These are phyloP conservation scores for Dasyurus viverrinus DNA, from an alignment of 2,113 vertebrate genomes.

Conservation along the genomic window DNA sequence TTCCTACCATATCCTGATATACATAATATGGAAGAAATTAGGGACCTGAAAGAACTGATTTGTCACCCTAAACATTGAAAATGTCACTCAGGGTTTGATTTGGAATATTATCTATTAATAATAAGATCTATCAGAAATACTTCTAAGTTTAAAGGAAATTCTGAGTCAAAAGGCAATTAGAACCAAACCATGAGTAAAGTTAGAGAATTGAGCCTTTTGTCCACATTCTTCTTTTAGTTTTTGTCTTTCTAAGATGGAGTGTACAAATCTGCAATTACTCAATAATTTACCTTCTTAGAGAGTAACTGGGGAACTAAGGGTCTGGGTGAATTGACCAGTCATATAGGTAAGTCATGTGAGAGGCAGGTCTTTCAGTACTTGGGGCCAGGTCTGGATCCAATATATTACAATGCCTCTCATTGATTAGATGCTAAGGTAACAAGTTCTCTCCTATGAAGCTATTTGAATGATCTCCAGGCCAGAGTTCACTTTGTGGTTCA, in stretches of 20 bases:
- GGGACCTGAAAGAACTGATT: background rate
- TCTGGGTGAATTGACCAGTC: background rate
- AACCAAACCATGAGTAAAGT: background rate
- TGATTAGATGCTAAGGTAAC: slow-evolving; percentile 19
- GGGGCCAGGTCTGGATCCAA: background rate
- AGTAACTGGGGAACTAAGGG: background rate
- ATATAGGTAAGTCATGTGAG: background rate
- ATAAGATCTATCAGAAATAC: background rate
- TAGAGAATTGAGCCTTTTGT: background rate
- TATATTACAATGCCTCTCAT: background rate
- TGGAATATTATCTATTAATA: background rate
- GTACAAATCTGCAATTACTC: background rate
- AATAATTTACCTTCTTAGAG: background rate
- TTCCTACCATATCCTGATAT: background rate
- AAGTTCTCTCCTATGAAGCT: slow-evolving; percentile 9
- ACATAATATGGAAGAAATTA: background rate
- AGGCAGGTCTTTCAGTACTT: background rate
- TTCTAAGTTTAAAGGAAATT: background rate
- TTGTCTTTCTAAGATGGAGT: background rate
- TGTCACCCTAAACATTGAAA: background rate
- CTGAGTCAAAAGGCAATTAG: background rate
- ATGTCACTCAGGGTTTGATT: background rate
- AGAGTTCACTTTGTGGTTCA: background rate
- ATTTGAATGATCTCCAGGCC: background rate
- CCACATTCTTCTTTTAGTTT: background rate